phyloP scores from a whole-genome alignment of 2,888 invertebrate species.

The Pristionchus arcanus region DNA sequence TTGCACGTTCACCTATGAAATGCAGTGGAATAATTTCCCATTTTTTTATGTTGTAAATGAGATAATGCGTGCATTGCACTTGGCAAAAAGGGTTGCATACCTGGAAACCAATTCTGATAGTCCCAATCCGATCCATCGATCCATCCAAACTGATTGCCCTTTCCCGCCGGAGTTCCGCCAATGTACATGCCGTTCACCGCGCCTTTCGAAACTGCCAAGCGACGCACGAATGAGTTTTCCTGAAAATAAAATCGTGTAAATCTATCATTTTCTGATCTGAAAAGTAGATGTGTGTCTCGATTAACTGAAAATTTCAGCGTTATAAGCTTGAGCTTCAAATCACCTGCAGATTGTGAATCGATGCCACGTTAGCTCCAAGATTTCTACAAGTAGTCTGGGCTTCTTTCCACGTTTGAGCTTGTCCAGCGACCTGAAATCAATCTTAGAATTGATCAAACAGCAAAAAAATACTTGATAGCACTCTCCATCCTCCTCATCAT shows the following conservation, averaged over 20 bases:
- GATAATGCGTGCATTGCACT: too few relatives aligned
- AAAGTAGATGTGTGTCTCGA: too few relatives aligned
- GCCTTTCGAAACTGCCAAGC: neutral
- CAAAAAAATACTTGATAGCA: constrained; percentile 4
- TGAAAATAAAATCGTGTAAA: too few relatives aligned
- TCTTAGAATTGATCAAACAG: neutral
- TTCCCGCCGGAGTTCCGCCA: neutral
- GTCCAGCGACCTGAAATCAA: neutral
- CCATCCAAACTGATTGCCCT: constrained; percentile 32
- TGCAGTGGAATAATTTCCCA: too few relatives aligned
- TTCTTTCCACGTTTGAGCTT: neutral
- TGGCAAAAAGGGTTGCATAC: too few relatives aligned
- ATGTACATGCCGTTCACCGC: neutral
- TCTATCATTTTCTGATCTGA: too few relatives aligned
- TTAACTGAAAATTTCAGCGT: too few relatives aligned
- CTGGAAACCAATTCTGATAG: neutral
- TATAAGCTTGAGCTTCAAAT: too few relatives aligned
- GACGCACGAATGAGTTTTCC: constrained; percentile 22
- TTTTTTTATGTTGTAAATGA: too few relatives aligned
- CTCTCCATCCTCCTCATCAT: neutral
- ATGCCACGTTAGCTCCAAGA: neutral
- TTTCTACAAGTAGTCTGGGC: neutral
- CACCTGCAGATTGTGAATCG: neutral
- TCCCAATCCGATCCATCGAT: constrained; percentile 13
- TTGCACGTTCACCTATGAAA: too few relatives aligned